phyloP scores from a whole-genome alignment of 92 coral and sea anemone species.

The Pocillopora meandrina region DNA sequence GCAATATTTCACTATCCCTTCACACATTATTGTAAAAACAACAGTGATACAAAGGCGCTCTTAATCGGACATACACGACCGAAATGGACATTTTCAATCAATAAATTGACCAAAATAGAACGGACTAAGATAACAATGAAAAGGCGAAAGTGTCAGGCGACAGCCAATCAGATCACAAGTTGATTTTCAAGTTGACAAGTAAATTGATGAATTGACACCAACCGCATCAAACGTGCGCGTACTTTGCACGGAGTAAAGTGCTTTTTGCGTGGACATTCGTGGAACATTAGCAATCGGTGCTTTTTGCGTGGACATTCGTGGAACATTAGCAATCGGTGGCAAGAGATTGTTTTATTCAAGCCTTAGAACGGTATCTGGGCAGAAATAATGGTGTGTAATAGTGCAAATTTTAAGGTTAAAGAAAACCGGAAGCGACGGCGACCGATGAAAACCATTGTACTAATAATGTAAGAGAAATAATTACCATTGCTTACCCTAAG shows the following conservation, averaged over 20 bases:
- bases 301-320: constrained; percentile 11
- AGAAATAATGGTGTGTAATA: neutral
- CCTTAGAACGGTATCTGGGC: neutral
- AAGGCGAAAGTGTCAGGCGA: constrained; percentile 49
- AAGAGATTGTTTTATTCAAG: neutral
- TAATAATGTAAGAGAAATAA: neutral
- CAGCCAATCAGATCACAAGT: constrained; percentile 74
- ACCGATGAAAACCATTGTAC: constrained; percentile 8
- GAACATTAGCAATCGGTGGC: neutral
- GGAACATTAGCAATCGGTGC: neutral
- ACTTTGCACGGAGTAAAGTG: constrained; percentile 5
- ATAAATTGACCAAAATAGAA: constrained; percentile 53
- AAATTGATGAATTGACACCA: constrained; percentile 75
- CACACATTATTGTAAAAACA: constrained; percentile 82
- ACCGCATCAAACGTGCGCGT: neutral
- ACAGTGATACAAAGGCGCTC: constrained; percentile 60
- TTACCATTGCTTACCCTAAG: too few species aligned
- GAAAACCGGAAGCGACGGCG: constrained; percentile 22
- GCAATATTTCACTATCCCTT: constrained; percentile 52
- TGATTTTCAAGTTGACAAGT: constrained; percentile 51
- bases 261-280: constrained; percentile 5
- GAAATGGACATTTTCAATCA: constrained; percentile 47
- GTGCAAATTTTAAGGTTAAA: constrained; percentile 8
- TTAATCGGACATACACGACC: constrained; percentile 27
- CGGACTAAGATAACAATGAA: constrained; percentile 56